These are phyloP conservation scores for Portunus trituberculatus DNA, from an alignment of 1,140 invertebrate species.

Conservation along the genomic window DNA sequence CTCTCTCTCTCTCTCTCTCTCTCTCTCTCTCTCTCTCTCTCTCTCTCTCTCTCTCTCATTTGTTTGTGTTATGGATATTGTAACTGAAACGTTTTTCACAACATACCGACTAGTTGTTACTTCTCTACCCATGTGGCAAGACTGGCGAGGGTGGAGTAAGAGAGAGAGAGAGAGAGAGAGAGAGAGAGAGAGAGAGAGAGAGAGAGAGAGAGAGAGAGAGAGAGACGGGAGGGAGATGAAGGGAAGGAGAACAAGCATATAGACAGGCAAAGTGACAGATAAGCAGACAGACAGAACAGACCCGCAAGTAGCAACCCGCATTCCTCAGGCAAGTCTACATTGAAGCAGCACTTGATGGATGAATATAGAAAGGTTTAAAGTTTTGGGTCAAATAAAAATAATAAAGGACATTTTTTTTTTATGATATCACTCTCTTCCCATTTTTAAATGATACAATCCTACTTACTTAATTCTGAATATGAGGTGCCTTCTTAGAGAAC, in stretches of 20 bases:
- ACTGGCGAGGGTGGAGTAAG: neutral
- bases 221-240: neutral
- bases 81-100: neutral
- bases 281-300: neutral
- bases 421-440: no score
- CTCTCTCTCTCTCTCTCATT: neutral
- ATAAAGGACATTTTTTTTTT: neutral
- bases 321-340: neutral
- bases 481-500: no score
- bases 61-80: neutral
- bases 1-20: neutral
- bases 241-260: neutral
- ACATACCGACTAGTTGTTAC: neutral
- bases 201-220: neutral
- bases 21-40: conserved; percentile 20
- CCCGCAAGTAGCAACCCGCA: neutral
- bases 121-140: neutral
- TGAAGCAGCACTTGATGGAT: neutral
- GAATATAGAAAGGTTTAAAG: neutral
- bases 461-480: no score
- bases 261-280: neutral
- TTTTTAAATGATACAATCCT: no score
- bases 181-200: neutral
- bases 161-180: neutral
- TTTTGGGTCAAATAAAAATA: neutral